These are phyloP conservation scores for Bombus affinis DNA, from an alignment of 1,140 invertebrate species.

Conservation along the genomic window DNA sequence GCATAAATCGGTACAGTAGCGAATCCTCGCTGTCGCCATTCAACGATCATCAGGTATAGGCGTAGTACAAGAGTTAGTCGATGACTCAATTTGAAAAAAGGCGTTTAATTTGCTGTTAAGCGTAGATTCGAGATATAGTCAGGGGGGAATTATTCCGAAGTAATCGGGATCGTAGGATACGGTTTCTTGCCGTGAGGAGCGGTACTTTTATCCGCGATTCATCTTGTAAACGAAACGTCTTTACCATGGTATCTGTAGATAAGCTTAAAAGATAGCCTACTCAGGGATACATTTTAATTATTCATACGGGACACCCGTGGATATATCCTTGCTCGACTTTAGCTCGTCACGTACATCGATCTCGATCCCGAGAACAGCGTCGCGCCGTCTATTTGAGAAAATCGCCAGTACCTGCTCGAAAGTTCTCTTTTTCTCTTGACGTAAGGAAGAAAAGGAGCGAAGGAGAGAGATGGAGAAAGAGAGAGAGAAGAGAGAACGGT, in stretches of 20 bases:
- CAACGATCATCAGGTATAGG: no score
- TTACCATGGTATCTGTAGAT: slow-evolving; percentile 33
- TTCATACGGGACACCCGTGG: slow-evolving; percentile 49
- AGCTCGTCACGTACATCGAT: slow-evolving; percentile 43
- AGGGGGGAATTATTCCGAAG: neutral
- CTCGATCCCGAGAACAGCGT: slow-evolving; percentile 19
- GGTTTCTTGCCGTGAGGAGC: neutral
- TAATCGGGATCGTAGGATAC: neutral
- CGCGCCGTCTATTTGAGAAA: slow-evolving; percentile 39
- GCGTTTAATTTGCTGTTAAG: neutral
- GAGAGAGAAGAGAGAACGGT: neutral
- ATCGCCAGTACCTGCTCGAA: slow-evolving; percentile 25
- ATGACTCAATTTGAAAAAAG: neutral
- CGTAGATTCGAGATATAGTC: neutral
- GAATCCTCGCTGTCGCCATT: no score
- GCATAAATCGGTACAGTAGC: no score
- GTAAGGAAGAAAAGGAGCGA: neutral
- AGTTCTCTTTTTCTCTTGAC: neutral
- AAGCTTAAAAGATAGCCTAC: slow-evolving; percentile 44
- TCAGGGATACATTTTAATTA: slow-evolving; percentile 48
- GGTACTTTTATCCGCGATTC: slow-evolving; percentile 16
- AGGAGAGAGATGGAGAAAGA: no score
- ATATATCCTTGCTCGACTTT: slow-evolving; percentile 50
- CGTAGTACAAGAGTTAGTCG: neutral
- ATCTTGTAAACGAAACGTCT: slow-evolving; percentile 40